These are phyloP conservation scores for Bombylius major DNA, from an alignment of 2,888 invertebrate species.

Conservation along the genomic window DNA sequence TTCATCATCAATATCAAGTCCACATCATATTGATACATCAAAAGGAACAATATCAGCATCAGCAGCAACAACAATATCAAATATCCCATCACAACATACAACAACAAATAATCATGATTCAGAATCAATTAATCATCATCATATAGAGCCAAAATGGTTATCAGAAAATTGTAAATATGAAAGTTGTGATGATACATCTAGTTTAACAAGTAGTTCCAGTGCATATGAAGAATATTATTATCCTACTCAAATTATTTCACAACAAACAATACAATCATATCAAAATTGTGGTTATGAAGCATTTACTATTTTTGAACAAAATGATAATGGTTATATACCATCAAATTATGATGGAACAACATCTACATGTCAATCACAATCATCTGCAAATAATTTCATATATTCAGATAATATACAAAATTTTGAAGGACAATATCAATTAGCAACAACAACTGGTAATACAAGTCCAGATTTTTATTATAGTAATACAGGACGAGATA, in stretches of 20 bases:
- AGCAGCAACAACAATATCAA: background rate
- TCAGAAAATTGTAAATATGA: constrained; percentile 24
- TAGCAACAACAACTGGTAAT: constrained; percentile 2
- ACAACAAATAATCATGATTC: background rate
- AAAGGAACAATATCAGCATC: background rate
- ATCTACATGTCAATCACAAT: background rate
- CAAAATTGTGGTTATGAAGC: background rate
- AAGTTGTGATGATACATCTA: constrained; percentile 35
- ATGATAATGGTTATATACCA: constrained; percentile 1
- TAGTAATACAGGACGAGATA: constrained; percentile 30
- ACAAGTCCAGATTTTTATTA: constrained; percentile 30
- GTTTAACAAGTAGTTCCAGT: constrained; percentile 26
- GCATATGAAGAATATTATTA: constrained; percentile 13
- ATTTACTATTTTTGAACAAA: background rate
- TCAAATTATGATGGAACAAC: constrained; percentile 2
- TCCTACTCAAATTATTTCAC: background rate
- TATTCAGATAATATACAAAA: constrained; percentile 1
- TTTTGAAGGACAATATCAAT: constrained; percentile 6
- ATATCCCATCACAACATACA: background rate
- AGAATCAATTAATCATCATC: background rate
- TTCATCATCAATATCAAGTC: background rate
- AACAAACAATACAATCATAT: constrained; percentile 1
- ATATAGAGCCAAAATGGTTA: constrained; percentile 8
- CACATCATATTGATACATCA: background rate
- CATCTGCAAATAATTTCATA: background rate